Evolutionary conservation across 2,888 invertebrate species (phyloP), one percentile per base, ranked within the genome.

Genomic region (Phoronis australis): DNA sequence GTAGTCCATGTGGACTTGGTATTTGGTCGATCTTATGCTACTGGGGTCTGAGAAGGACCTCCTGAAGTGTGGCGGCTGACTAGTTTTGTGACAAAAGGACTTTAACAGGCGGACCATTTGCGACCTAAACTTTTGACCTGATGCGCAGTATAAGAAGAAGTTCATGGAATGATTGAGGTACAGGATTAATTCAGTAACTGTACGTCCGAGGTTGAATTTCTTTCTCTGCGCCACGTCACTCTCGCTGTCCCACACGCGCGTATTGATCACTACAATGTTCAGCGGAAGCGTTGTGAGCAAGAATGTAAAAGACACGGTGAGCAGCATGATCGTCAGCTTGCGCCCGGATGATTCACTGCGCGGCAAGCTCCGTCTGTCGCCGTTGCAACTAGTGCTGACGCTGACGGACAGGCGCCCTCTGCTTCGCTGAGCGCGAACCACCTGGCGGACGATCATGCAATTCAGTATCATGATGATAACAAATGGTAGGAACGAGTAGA

Each of bases 131-230:
- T 65, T 67, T 42, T 62, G 54, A 9, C 67, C 67, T 12, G 64
- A 64, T 1, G 67, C 65, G 50, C 67, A 67, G 41, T 67, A 67
- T 3, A 67, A 55, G 41, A 64, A 65, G 50, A 72, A 72, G 52
- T 72, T 72, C 31, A 69, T 63, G 18, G 66, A 66, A 49, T 72
- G 72, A 50, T 72, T 72, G 1, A 66, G 54, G 51, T 71, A 72
- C 72, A 72, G 70, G 4, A 72, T 57, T 15, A 70, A 55, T 46
- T 71, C 66, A 0, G 68, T 62, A 24, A 71, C 57, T 0, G 68
- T 68, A 46, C 66, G 56, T 4, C 59, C 61, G 3, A 70, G 57
- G 4, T 59, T 55, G 38, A 64, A 59, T 45, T 56, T 51, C 1
- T 65, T 62, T 4, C 55, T 47, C 26, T 56, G 44, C 38, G 45